A percentile compares a stretch with the other conserved stretches of the same genome.
phyloP scores from a whole-genome alignment of 1,140 invertebrate species.

The Bombus sylvicola region DNA sequence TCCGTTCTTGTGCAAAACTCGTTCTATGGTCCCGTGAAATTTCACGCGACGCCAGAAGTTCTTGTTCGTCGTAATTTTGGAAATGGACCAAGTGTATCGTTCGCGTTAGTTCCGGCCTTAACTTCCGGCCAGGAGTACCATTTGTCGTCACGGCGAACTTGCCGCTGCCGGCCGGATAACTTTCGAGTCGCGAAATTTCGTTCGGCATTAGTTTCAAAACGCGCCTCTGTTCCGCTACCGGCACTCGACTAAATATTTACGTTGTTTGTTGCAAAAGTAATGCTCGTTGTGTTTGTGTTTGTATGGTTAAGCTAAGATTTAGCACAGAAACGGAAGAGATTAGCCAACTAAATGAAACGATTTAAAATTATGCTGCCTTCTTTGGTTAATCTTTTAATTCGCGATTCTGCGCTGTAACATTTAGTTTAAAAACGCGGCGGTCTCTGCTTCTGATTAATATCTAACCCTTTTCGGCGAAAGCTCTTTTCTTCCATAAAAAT shows the following conservation, averaged over 20 bases:
- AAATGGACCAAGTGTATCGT: conserved; percentile 39
- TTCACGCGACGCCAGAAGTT: conserved; percentile 16
- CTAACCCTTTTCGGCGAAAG: not conserved
- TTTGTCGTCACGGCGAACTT: conserved; percentile 20
- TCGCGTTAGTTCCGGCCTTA: conserved; percentile 6
- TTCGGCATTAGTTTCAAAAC: conserved; percentile 5
- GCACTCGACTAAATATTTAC: conserved; percentile 16
- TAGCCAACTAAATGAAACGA: not conserved
- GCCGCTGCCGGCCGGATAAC: not conserved
- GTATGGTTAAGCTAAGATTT: not conserved
- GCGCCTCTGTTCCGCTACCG: not conserved
- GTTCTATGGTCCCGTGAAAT: not conserved
- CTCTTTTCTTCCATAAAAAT: not conserved
- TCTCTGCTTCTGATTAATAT: not conserved
- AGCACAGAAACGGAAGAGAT: not conserved
- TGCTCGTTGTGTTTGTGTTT: not conserved
- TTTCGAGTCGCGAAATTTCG: not conserved
- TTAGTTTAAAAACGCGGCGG: not conserved
- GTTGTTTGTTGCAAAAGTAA: not conserved
- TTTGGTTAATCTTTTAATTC: not conserved
- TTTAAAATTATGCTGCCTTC: not conserved
- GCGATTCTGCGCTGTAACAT: too few relatives aligned
- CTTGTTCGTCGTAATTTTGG: conserved; percentile 39
- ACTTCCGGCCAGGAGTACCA: conserved; percentile 1
- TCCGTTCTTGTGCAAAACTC: not conserved